phyloP scores from a whole-genome alignment of 2,888 invertebrate species.

The Ochropacha duplaris region DNA sequence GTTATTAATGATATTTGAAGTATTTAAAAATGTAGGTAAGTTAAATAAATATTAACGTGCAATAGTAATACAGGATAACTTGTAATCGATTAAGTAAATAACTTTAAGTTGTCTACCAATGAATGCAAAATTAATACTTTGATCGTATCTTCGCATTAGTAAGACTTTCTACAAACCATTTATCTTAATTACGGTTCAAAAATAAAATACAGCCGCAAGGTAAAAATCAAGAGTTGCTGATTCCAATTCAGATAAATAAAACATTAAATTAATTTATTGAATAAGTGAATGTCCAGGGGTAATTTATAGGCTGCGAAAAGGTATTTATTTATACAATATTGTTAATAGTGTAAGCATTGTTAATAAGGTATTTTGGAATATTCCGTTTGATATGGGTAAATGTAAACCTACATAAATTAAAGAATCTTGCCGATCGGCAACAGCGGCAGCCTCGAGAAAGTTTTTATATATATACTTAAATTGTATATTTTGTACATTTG shows the following conservation, averaged over 20 bases:
- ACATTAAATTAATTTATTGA: background rate
- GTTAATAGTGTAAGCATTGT: background rate
- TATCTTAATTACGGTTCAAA: background rate
- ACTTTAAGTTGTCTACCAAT: background rate
- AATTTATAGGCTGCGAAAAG: background rate
- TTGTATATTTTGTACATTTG: too few species aligned
- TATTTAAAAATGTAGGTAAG: too few species aligned
- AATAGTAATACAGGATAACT: background rate
- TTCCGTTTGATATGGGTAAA: too few species aligned
- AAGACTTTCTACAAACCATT: conserved; percentile 1
- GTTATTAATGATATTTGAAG: too few species aligned
- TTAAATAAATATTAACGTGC: background rate
- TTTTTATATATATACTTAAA: too few species aligned
- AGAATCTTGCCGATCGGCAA: too few species aligned
- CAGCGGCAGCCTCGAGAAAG: too few species aligned
- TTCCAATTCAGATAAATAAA: background rate
- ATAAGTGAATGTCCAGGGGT: background rate
- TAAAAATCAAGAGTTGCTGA: background rate
- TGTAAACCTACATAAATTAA: too few species aligned
- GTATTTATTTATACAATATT: background rate
- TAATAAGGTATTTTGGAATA: too few species aligned
- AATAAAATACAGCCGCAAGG: conserved; percentile 1
- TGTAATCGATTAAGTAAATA: background rate
- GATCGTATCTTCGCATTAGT: background rate
- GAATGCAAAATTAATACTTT: background rate